phyloP scores from a whole-genome alignment of 2,888 invertebrate genomes.

The Ochlodes sylvanus region DNA sequence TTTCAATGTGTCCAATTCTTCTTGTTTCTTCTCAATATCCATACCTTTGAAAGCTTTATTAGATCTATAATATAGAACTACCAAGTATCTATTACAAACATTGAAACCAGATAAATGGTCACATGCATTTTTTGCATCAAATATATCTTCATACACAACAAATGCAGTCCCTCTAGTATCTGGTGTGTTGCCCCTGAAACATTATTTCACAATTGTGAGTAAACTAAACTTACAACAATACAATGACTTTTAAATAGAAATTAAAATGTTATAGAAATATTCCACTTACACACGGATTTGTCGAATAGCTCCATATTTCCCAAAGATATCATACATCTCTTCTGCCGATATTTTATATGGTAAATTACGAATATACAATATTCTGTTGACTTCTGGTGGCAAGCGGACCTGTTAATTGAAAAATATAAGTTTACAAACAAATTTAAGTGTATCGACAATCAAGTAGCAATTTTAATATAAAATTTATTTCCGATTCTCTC shows the following conservation, averaged over 20 bases:
- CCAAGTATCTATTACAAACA: conserved; percentile 98
- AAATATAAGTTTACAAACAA: too few species aligned
- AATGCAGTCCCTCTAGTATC: conserved; percentile 99
- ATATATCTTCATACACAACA: conserved; percentile 99
- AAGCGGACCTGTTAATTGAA: conserved; percentile 91
- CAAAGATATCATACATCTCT: conserved; percentile 99
- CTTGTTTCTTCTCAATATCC: conserved; percentile 97
- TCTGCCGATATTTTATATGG: conserved; percentile 99
- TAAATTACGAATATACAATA: conserved; percentile 97
- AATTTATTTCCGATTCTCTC: too few species aligned
- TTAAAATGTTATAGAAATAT: too few species aligned
- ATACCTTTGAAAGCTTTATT: conserved; percentile 98
- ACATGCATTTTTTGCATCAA: conserved; percentile 99
- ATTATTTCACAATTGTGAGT: conserved; percentile 13
- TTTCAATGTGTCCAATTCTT: conserved; percentile 97
- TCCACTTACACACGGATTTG: conserved; percentile 97
- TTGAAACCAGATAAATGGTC: conserved; percentile 99
- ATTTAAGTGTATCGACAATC: too few species aligned
- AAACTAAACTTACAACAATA: neutral
- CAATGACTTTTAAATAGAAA: too few species aligned
- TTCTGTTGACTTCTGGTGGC: conserved; percentile 99
- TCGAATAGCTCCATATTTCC: conserved; percentile 99
- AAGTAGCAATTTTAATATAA: too few species aligned
- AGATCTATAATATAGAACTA: conserved; percentile 99
- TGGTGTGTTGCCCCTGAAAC: conserved; percentile 95